A percentile compares a stretch with the other conserved stretches of the same genome.
phyloP scores from a whole-genome alignment of 2,797 vertebrate species.

The Diplodus puntazzo region DNA sequence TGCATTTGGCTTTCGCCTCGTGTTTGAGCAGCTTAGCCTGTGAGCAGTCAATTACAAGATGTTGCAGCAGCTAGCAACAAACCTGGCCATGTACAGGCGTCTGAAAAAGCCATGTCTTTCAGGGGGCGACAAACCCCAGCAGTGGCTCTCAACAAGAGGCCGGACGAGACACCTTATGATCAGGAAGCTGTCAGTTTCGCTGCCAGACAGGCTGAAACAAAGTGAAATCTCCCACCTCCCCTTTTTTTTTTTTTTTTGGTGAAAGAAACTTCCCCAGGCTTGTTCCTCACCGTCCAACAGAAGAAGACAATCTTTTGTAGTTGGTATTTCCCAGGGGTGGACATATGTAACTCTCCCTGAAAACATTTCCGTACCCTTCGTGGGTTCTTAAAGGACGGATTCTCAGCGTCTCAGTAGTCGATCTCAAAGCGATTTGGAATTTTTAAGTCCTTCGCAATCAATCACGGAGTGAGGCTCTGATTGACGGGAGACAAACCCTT shows the following conservation, averaged over 20 bases:
- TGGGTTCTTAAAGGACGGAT: slow-evolving; percentile 42
- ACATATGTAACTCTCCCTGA: slow-evolving; percentile 45
- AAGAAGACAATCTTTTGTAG: slow-evolving; percentile 56
- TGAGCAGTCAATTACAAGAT: slow-evolving; percentile 4
- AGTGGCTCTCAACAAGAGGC: background rate
- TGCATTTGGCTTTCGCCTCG: background rate
- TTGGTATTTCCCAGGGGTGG: slow-evolving; percentile 39
- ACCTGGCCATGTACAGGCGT: slow-evolving; percentile 15
- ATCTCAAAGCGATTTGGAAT: slow-evolving; percentile 50
- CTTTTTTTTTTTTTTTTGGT: background rate
- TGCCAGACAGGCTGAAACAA: slow-evolving; percentile 35
- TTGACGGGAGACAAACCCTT: slow-evolving; percentile 53
- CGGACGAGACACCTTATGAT: slow-evolving; percentile 17
- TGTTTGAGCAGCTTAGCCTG: background rate
- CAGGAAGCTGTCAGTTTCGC: slow-evolving; percentile 29
- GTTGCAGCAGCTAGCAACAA: slow-evolving; percentile 8
- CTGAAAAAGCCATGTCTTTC: slow-evolving; percentile 15
- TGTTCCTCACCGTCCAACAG: slow-evolving; percentile 19
- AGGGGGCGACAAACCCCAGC: background rate
- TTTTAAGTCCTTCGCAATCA: slow-evolving; percentile 58
- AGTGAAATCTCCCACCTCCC: slow-evolving; percentile 22
- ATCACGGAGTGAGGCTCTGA: slow-evolving; percentile 40
- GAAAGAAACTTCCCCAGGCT: slow-evolving; percentile 35
- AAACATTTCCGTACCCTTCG: slow-evolving; percentile 62
- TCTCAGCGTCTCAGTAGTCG: slow-evolving; percentile 37